These are phyloP conservation scores for Perithous albicinctus DNA, from an alignment of 2,888 invertebrate genomes.

Conservation along the genomic window DNA sequence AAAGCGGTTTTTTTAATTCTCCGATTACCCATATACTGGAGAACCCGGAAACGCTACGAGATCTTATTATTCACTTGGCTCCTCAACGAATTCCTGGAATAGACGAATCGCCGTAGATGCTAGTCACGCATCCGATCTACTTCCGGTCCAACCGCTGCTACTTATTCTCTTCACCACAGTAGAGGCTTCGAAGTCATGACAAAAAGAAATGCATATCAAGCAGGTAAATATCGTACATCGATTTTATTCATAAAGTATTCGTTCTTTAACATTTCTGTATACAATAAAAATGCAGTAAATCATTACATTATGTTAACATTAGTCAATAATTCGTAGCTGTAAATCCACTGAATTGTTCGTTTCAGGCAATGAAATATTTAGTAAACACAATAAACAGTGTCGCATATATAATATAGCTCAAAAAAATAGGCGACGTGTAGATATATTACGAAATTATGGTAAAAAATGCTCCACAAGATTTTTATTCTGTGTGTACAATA, in stretches of 20 bases:
- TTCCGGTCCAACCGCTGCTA: conserved; percentile 12
- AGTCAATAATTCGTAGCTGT: background rate
- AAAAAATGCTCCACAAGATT: background rate
- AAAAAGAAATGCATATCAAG: background rate
- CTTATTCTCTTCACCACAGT: background rate
- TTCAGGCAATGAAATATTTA: background rate
- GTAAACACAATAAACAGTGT: background rate
- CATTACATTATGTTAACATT: background rate
- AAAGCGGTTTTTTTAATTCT: too few species aligned
- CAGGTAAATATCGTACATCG: conserved; percentile 5
- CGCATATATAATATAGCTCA: background rate
- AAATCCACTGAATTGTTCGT: conserved; percentile 1
- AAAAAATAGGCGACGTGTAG: background rate
- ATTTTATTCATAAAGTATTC: conserved; percentile 22
- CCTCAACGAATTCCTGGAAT: background rate
- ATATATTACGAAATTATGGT: background rate
- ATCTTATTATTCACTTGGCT: conserved; percentile 20
- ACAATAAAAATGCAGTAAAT: background rate
- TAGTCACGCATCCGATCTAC: conserved; percentile 10
- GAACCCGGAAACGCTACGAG: background rate
- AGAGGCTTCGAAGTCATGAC: background rate
- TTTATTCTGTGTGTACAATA: background rate
- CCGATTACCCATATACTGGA: too few species aligned
- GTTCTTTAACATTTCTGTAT: background rate
- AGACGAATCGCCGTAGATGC: background rate